Evolutionary conservation across 2,113 vertebrate species (phyloP).

Genomic region (Nesogale talazaci): DNA sequence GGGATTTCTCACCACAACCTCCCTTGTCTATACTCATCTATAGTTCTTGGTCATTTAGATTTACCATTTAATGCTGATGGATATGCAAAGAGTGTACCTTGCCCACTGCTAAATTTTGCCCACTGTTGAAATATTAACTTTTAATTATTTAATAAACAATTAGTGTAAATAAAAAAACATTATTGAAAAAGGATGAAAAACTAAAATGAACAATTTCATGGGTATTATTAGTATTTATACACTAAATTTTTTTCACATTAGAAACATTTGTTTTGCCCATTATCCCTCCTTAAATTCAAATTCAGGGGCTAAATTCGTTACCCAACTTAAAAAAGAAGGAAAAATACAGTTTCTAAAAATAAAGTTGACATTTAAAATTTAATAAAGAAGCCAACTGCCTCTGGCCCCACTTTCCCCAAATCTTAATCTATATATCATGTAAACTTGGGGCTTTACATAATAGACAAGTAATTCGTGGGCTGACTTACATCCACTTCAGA

Average conservation of each 20-base stretch:
- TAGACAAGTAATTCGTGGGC: neutral
- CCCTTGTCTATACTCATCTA: neutral
- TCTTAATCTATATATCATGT: neutral
- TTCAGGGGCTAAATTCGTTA: neutral
- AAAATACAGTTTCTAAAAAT: constrained; percentile 25
- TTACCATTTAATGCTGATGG: neutral
- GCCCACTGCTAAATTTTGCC: neutral
- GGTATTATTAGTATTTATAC: neutral
- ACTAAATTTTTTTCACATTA: neutral
- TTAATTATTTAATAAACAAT: neutral
- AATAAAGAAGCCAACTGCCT: neutral
- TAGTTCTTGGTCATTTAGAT: neutral
- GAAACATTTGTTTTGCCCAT: neutral
- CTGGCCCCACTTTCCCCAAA: neutral
- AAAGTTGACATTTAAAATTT: neutral
- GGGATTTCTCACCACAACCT: neutral
- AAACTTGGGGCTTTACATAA: neutral
- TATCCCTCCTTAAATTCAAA: neutral
- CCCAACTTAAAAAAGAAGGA: neutral
- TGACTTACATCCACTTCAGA: constrained; percentile 98
- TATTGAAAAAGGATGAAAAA: neutral
- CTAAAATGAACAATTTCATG: neutral
- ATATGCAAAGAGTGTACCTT: neutral
- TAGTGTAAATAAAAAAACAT: neutral
- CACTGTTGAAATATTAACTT: neutral